Evolutionary conservation across 1,140 invertebrate species (phyloP), one percentile per base, ranked within the genome.

Genomic region (Lamellibrachia luymesi): DNA sequence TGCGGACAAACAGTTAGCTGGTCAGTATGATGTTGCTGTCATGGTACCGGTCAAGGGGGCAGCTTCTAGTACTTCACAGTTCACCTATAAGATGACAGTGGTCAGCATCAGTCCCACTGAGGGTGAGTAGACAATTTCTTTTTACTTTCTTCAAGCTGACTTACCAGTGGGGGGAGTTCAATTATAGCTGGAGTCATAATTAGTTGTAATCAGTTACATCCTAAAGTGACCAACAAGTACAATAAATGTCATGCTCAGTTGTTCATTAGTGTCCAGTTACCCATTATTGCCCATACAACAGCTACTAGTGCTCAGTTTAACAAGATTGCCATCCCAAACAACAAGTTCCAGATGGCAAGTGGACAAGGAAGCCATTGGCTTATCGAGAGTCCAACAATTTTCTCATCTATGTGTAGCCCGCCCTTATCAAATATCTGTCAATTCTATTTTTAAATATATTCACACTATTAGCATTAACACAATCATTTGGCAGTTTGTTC

Each of bases 51-150:
- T 52, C 92, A 93, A 90, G 89, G 94, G 94, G 49, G 89, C 93
- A 52, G 93, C 93, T 49, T 90, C 5, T 80, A 56, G 91, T 51
- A 93, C 52, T 89, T 50, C 93, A 91, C 50, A 92, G 51, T 93
- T 93, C 92, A 90, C 80, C 17, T 93, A 93, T 92, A 17, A 49
- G 27, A 38, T 94, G 10, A 89, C 56, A 27, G 92, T 90, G 2
- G 80, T 56, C 50, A 50, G 80, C 50, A 93, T 94, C 50, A 52
- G 50, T 1, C 94, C 94, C 2, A 52, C 56, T 56, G 90, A 7
- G 50, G 90, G 90, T 91, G 50, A 91, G 90, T 91, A 91, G 22
- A n/a, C 27, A n/a, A 4, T 13, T 91, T 50, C 90, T 90, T 90
- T 90, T 2, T 50, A 90, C 49, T 38, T 90, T 56, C 6, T 56